phyloP scores from a whole-genome alignment of 1,140 invertebrate species.

The Aphelinus certus region DNA sequence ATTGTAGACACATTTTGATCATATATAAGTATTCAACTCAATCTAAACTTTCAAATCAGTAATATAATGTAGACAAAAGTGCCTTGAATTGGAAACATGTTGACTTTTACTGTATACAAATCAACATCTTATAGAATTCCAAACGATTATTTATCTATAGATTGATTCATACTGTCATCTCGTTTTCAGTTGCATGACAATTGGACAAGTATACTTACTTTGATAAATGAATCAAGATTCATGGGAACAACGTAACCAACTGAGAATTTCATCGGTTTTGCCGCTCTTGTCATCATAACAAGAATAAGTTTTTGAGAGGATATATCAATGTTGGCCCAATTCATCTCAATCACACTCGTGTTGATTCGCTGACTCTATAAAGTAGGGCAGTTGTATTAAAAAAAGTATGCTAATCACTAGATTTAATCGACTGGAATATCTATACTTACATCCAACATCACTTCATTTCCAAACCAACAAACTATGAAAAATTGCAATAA shows the following conservation, averaged over 20 bases:
- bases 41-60: too few species aligned
- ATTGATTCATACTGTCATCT: too few species aligned
- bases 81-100: too few species aligned
- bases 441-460: conserved; percentile 21
- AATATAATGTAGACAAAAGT: too few species aligned
- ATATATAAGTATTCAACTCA: too few species aligned
- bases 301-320: conserved; percentile 14
- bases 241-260: background rate
- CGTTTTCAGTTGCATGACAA: too few species aligned
- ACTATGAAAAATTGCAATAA: conserved; percentile 16
- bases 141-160: too few species aligned
- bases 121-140: too few species aligned
- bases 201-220: background rate
- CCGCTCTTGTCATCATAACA: conserved; percentile 19
- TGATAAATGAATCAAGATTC: conserved; percentile 18
- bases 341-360: conserved; percentile 2
- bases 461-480: conserved; percentile 34
- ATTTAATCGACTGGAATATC: background rate
- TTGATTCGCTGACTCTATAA: conserved; percentile 16
- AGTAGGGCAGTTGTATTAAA: background rate
- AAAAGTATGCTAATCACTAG: too few species aligned
- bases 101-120: too few species aligned
- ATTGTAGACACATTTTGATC: too few species aligned
- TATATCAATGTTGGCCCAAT: conserved; percentile 4
- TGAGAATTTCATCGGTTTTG: conserved; percentile 1